These are phyloP conservation scores for Stichodactyla mertensii DNA, from an alignment of 64 coral and sea anemone species.

Conservation along the genomic window DNA sequence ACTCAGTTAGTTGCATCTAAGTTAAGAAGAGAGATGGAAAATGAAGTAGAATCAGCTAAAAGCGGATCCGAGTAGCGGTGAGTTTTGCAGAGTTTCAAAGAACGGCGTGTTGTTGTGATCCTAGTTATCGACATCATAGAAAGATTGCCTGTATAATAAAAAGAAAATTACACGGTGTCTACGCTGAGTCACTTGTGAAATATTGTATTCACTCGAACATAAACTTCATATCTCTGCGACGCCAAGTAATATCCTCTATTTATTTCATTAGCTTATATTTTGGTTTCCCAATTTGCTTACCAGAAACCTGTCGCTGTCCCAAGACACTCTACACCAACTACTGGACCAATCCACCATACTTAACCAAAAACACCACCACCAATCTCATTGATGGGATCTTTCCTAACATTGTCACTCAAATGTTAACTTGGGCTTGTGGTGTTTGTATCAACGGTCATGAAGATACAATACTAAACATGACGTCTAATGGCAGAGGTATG, in stretches of 20 bases:
- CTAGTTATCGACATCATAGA: too few species aligned
- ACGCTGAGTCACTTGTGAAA: too few species aligned
- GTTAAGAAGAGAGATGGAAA: not conserved
- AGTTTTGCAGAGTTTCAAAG: too few species aligned
- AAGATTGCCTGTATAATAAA: too few species aligned
- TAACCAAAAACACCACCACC: not conserved
- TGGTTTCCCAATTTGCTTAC: not conserved
- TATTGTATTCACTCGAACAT: too few species aligned
- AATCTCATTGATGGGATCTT: slow-evolving; percentile 27
- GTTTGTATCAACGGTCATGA: slow-evolving; percentile 24
- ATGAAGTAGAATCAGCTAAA: too few species aligned
- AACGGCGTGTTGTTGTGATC: too few species aligned
- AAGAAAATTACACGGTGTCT: too few species aligned
- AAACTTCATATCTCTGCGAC: too few species aligned
- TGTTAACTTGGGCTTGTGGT: slow-evolving; percentile 32
- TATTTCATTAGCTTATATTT: not conserved
- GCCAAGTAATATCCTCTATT: not conserved
- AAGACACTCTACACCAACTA: slow-evolving; percentile 48
- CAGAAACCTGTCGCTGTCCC: slow-evolving; percentile 49
- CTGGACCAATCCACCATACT: slow-evolving; percentile 42
- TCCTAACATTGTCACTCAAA: slow-evolving; percentile 12
- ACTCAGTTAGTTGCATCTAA: too few species aligned
- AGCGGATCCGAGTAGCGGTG: too few species aligned
- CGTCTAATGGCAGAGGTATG: not conserved
- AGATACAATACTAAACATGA: slow-evolving; percentile 22